Evolutionary conservation across 2,113 vertebrate species (phyloP).

Genomic region (Otolemur garnettii): DNA sequence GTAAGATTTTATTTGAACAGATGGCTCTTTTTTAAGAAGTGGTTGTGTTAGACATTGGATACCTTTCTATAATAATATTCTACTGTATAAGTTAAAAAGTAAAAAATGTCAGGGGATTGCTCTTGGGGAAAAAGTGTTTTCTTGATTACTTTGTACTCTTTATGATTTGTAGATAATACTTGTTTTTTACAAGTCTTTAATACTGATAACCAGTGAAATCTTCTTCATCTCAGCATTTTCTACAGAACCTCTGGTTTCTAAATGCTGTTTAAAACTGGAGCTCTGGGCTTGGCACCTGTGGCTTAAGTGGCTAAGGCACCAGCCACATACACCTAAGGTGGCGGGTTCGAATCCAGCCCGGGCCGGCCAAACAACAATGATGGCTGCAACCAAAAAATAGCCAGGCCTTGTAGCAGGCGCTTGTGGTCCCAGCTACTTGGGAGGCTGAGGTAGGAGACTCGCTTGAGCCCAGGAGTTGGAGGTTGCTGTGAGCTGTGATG

Average conservation of each 20-base stretch:
- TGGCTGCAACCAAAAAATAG: too few relatives aligned
- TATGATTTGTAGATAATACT: background rate
- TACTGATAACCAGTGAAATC: constrained; percentile 1
- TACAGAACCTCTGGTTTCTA: constrained; percentile 19
- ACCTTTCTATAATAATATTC: background rate
- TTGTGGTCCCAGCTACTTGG: too few relatives aligned
- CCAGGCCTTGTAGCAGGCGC: too few relatives aligned
- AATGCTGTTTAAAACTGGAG: constrained; percentile 10
- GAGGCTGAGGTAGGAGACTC: too few relatives aligned
- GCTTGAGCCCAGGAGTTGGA: too few relatives aligned
- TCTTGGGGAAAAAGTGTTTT: background rate
- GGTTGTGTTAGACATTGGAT: background rate
- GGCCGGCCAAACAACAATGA: too few relatives aligned
- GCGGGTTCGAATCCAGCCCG: too few relatives aligned
- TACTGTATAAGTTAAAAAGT: background rate
- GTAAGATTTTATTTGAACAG: background rate
- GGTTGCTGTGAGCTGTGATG: too few relatives aligned
- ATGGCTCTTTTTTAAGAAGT: background rate
- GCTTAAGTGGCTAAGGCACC: too few relatives aligned
- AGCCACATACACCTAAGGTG: too few relatives aligned
- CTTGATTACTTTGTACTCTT: background rate
- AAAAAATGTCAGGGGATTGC: background rate
- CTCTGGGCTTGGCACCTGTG: too few relatives aligned
- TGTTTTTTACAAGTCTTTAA: background rate
- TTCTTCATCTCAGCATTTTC: constrained; percentile 26